These are phyloP conservation scores for Mesocentrotus franciscanus DNA, from an alignment of 53 echinoderm and acorn worm species.

Conservation along the genomic window DNA sequence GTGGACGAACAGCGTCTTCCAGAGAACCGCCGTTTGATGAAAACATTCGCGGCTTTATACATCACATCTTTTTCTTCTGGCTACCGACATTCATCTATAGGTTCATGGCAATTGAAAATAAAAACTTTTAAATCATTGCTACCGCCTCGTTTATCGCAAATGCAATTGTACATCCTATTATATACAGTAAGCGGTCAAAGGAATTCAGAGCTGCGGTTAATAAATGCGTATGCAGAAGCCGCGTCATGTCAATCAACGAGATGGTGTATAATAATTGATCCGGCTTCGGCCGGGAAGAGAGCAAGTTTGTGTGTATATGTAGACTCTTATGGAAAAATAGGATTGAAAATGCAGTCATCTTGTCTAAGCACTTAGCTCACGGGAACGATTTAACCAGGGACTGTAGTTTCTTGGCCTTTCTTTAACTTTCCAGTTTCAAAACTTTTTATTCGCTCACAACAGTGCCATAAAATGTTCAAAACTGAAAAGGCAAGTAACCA, in stretches of 20 bases:
- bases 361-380: too few species aligned
- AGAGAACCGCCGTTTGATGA: background rate
- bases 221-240: background rate
- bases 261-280: too few species aligned
- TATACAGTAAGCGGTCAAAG: background rate
- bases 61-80: background rate
- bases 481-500: too few species aligned
- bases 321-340: too few species aligned
- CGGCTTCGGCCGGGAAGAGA: too few species aligned
- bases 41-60: background rate
- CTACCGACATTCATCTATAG: background rate
- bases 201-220: background rate
- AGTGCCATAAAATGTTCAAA: too few species aligned
- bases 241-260: background rate
- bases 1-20: background rate
- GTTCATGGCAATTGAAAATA: background rate
- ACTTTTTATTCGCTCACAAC: too few species aligned
- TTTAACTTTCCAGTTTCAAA: too few species aligned
- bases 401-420: too few species aligned
- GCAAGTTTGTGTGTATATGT: too few species aligned
- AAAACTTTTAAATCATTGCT: background rate
- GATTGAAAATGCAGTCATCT: too few species aligned
- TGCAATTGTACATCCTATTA: background rate
- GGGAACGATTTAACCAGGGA: too few species aligned
- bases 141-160: background rate